Base-by-base conservation (phyloP, 2,888 invertebrate species). In the Clunio marinus region DNA sequence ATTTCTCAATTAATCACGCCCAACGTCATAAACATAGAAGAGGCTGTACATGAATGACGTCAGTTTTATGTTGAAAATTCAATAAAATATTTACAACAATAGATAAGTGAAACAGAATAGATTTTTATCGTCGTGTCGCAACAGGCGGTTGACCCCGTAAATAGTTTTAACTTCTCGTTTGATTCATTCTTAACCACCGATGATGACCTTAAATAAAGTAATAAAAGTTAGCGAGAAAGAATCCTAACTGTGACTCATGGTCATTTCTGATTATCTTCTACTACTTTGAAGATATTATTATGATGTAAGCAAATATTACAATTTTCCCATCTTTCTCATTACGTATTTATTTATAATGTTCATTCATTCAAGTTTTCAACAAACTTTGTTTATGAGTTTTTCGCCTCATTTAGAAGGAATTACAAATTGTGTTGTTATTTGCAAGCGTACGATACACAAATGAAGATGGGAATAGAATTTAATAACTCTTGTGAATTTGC, bases 1-100 rank as follows among this genome's bases (percentile, higher is more conserved):
- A 35, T 60, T 60, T 57, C 37, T 60, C 60, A 60, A 60, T 60
- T 60, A 60, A 60, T 60, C 60, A 60, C 28, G 60, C 60, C 37
- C 28, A 3, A 20, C 17, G 25, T 32, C 32, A 5, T 32, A 32
- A 32, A 32, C 7, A n/a, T n/a, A n/a, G n/a, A n/a, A n/a, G n/a
- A n/a, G n/a, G n/a, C n/a, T n/a, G n/a, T n/a, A n/a, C n/a, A n/a
- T n/a, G n/a, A n/a, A n/a, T n/a, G n/a, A n/a, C n/a, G n/a, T n/a
- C n/a, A n/a, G n/a, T n/a, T n/a, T n/a, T n/a, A n/a, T n/a, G n/a
- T n/a, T n/a, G n/a, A n/a, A n/a, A n/a, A n/a, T n/a, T n/a, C n/a
- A n/a, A n/a, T n/a, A n/a, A n/a, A n/a, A n/a, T n/a, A n/a, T n/a
- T n/a, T n/a, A n/a, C n/a, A n/a, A n/a, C n/a, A n/a, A n/a, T n/a